phyloP scores from a whole-genome alignment of 2,888 invertebrate species.

The Caenorhabditis sp. region DNA sequence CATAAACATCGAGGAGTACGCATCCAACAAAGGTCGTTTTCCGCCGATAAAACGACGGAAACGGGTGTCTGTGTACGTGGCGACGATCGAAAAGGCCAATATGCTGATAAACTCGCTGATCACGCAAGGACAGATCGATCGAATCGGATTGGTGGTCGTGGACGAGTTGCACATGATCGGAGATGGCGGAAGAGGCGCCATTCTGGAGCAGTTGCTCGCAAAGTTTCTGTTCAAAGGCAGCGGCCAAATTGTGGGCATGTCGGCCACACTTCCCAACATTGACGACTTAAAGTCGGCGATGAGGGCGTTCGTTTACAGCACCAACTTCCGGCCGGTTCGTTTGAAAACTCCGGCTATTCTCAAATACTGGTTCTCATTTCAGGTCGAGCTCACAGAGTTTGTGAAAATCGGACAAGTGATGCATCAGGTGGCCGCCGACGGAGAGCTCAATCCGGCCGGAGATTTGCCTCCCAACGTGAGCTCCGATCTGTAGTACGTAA shows the following conservation, averaged over 20 bases:
- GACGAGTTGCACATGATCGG: slow-evolving; percentile 93
- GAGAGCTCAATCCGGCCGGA: slow-evolving; percentile 52
- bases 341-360: not conserved
- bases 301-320: slow-evolving; percentile 86
- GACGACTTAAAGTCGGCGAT: slow-evolving; percentile 88
- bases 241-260: slow-evolving; percentile 93
- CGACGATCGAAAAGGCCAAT: slow-evolving; percentile 92
- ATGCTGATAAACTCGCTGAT: slow-evolving; percentile 88
- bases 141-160: slow-evolving; percentile 87
- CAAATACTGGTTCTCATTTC: not conserved
- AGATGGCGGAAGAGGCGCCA: slow-evolving; percentile 89
- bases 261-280: slow-evolving; percentile 95
- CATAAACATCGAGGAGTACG: slow-evolving; percentile 95
- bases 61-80: slow-evolving; percentile 87
- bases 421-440: slow-evolving; percentile 44
- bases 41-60: slow-evolving; percentile 88
- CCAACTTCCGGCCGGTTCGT: slow-evolving; percentile 88
- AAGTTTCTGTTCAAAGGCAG: slow-evolving; percentile 84
- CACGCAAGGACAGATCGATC: slow-evolving; percentile 85
- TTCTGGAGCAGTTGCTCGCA: slow-evolving; percentile 88
- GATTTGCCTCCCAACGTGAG: slow-evolving; percentile 61
- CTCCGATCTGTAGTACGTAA: too few relatives aligned
- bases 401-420: slow-evolving; percentile 65
- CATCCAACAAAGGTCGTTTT: slow-evolving; percentile 84
- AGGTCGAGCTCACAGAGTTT: slow-evolving; percentile 58